phyloP scores from a whole-genome alignment of 92 coral and sea anemone genomes.

The Siderastrea radians region DNA sequence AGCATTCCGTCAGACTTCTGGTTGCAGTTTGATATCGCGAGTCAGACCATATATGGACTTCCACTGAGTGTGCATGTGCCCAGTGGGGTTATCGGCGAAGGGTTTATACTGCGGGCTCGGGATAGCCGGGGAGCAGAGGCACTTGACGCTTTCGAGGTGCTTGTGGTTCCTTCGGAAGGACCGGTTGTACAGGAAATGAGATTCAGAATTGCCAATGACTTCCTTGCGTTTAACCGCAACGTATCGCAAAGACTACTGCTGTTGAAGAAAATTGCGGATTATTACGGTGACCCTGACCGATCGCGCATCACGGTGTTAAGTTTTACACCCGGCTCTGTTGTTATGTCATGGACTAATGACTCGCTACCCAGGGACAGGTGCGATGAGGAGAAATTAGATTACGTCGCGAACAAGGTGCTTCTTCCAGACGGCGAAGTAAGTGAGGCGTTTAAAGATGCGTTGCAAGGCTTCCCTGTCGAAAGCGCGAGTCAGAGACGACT shows the following conservation, averaged over 20 bases:
- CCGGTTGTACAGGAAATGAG: slow-evolving; percentile 76
- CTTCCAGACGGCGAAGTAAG: slow-evolving; percentile 71
- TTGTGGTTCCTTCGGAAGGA: slow-evolving; percentile 56
- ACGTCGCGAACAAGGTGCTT: slow-evolving; percentile 68
- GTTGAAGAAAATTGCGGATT: slow-evolving; percentile 63
- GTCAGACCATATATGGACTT: slow-evolving; percentile 83
- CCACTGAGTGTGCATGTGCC: slow-evolving; percentile 80
- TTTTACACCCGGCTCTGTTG: slow-evolving; percentile 80
- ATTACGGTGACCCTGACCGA: slow-evolving; percentile 77
- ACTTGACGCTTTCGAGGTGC: slow-evolving; percentile 86
- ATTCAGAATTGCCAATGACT: slow-evolving; percentile 65
- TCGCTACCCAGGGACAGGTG: slow-evolving; percentile 83
- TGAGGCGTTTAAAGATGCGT: slow-evolving; percentile 68
- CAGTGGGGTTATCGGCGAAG: slow-evolving; percentile 59
- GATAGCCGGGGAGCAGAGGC: slow-evolving; percentile 76
- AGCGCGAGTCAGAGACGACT: slow-evolving; percentile 63
- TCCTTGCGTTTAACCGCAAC: slow-evolving; percentile 67
- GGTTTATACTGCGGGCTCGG: slow-evolving; percentile 78
- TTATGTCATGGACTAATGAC: slow-evolving; percentile 92
- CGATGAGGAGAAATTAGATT: slow-evolving; percentile 67
- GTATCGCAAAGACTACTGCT: slow-evolving; percentile 76
- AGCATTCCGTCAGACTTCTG: slow-evolving; percentile 76
- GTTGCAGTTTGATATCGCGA: slow-evolving; percentile 81
- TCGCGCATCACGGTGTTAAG: slow-evolving; percentile 70
- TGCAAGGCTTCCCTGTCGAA: slow-evolving; percentile 66